Base-by-base conservation (phyloP, 2,888 invertebrate species). In the Ophion slaviceki region DNA sequence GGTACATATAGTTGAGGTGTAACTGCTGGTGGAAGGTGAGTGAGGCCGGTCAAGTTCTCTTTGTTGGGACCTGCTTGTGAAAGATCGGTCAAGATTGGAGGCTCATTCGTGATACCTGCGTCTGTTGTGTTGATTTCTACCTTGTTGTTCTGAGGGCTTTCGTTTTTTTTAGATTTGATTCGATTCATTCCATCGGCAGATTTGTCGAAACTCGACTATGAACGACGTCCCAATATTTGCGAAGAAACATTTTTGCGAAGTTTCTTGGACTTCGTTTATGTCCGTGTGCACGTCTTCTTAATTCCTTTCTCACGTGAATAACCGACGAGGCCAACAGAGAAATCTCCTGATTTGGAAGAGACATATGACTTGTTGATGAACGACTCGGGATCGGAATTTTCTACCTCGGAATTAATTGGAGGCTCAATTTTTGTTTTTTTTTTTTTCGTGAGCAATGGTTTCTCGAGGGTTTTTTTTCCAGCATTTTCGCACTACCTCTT, bases 1-100 rank as follows among this genome's bases (percentile, higher is more conserved):
- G 66, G 66, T 66, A 32, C 10, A n/a, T 36, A 66, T 40, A 36
- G 66, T 36, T 66, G 66, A 66, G 66, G 66, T 66, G 66, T 24
- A 62, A 24, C 62, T 62, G 1, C 36, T 66, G 66, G 10, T 66
- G 11, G 32, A 66, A 40, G 66, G 36, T 66, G 66, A 66, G 66
- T 66, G 66, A 36, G 66, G 66, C 66, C 66, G 36, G 66, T 66
- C 66, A 32, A 66, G 32, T 66, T 66, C 36, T 66, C 66, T 66
- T 66, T 17, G 32, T 36, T 11, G 36, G 36, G 62, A 1, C 62
- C 62, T 24, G 62, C 62, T 62, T 62, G 28, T 62, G 11, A 62
- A 62, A 28, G 62, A 62, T 62, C 62, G 20, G 62, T 62, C 20
- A 24, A 62, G 62, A 62, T 24, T 20, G 24, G 10, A 62, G 24